Percentiles rank a stretch among this genome's conserved stretches.
Conservation (phyloP, 2,888 invertebrate species). For the Brenthis ino region DNA sequence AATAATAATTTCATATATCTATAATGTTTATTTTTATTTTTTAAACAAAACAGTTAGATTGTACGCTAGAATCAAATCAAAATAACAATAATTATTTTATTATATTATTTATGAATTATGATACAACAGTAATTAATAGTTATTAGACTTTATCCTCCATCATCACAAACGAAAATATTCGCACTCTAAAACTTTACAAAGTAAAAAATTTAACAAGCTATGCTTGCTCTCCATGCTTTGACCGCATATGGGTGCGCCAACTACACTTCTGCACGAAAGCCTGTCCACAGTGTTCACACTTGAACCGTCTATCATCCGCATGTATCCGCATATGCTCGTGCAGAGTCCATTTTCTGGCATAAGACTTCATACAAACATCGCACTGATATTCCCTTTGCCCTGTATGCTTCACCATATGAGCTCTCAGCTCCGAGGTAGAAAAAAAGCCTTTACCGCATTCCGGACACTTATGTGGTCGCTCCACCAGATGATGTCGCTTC, state of each 20-base stretch:
- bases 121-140: too few relatives aligned
- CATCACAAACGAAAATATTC: background rate
- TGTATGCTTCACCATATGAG: slow-evolving; percentile 54
- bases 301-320: slow-evolving; percentile 41
- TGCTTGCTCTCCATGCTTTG: slow-evolving; percentile 29
- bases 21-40: background rate
- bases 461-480: slow-evolving; percentile 53
- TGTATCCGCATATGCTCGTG: slow-evolving; percentile 45
- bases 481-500: slow-evolving; percentile 58
- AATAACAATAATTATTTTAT: too few relatives aligned
- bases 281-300: slow-evolving; percentile 42
- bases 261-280: slow-evolving; percentile 55
- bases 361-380: slow-evolving; percentile 52
- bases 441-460: slow-evolving; percentile 59
- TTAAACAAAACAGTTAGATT: too few relatives aligned
- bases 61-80: too few relatives aligned
- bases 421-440: slow-evolving; percentile 48
- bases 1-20: background rate
- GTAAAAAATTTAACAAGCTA: too few relatives aligned
- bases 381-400: slow-evolving; percentile 53
- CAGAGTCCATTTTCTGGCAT: slow-evolving; percentile 45
- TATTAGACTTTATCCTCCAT: too few relatives aligned
- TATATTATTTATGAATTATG: too few relatives aligned
- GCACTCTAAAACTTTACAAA: too few relatives aligned
- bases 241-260: slow-evolving; percentile 58